Evolutionary conservation across 2,888 invertebrate genomes (phyloP).

Genomic region (Diploptera punctata): DNA sequence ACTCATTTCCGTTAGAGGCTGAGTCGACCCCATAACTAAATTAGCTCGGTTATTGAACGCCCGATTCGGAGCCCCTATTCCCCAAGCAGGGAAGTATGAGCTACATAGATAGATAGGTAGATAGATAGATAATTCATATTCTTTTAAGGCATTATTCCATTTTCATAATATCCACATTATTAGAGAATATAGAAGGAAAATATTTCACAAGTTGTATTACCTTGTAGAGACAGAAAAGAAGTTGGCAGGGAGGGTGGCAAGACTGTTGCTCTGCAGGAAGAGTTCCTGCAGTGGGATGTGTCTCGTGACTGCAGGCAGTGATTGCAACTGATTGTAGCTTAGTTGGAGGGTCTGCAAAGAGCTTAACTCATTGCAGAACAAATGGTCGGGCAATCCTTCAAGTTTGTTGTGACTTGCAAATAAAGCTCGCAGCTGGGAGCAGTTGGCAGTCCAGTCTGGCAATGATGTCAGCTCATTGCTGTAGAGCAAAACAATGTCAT

Average conservation of each 20-base stretch:
- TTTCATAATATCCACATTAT: too few species aligned
- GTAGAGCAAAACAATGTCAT: too few species aligned
- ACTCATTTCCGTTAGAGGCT: too few species aligned
- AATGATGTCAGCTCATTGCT: conserved; percentile 73
- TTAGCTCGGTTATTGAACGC: too few species aligned
- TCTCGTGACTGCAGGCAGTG: conserved; percentile 62
- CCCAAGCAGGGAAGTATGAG: too few species aligned
- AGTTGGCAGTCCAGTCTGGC: conserved; percentile 79
- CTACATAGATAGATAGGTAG: too few species aligned
- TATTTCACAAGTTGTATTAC: too few species aligned
- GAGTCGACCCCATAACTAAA: too few species aligned
- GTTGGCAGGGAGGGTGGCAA: conserved; percentile 75
- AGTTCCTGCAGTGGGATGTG: conserved; percentile 70
- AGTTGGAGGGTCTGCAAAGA: conserved; percentile 73
- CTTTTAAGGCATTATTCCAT: too few species aligned
- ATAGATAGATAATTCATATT: too few species aligned
- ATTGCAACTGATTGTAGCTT: conserved; percentile 77
- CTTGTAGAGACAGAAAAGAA: conserved; percentile 67
- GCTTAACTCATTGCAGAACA: conserved; percentile 76
- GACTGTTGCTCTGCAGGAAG: conserved; percentile 78
- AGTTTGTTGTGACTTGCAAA: conserved; percentile 78
- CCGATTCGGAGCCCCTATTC: too few species aligned
- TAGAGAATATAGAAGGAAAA: too few species aligned
- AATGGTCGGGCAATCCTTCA: conserved; percentile 71
- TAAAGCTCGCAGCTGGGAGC: conserved; percentile 72